Percentiles rank a stretch among this genome's conserved stretches.
Evolutionary conservation across 2,888 invertebrate species (phyloP).

Genomic region (Nematopogon swammerdamellus): DNA sequence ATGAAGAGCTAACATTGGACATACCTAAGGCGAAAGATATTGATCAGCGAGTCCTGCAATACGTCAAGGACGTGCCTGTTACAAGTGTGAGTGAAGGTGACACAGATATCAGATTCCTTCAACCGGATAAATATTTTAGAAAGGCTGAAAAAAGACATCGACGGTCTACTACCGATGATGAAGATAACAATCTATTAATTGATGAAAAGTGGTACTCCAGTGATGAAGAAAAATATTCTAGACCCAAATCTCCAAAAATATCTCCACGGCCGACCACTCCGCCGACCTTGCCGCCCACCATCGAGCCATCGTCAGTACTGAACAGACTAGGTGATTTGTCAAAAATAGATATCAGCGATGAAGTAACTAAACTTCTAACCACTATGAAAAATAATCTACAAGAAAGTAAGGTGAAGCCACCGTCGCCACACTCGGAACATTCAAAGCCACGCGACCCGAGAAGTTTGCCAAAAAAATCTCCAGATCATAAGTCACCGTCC

Average conservation of each 20-base stretch:
- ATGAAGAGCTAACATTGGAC: constrained; percentile 8
- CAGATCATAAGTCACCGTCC: constrained; percentile 22
- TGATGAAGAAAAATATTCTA: constrained; percentile 64
- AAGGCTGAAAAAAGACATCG: constrained; percentile 42
- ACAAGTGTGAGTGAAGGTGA: constrained; percentile 27
- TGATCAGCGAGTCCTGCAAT: constrained; percentile 47
- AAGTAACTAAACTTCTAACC: constrained; percentile 66
- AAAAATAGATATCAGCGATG: constrained; percentile 70
- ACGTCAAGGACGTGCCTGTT: constrained; percentile 24
- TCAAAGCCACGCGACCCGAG: constrained; percentile 36
- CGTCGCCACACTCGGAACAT: constrained; percentile 21
- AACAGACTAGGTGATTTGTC: constrained; percentile 68
- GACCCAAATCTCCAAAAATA: constrained; percentile 33
- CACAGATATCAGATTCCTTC: constrained; percentile 45
- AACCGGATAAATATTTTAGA: constrained; percentile 45
- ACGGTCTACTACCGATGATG: constrained; percentile 53
- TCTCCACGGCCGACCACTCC: constrained; percentile 29
- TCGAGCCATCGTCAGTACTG: constrained; percentile 50
- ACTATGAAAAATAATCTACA: constrained; percentile 55
- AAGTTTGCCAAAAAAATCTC: constrained; percentile 27
- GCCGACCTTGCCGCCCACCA: constrained; percentile 46
- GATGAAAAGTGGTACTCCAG: constrained; percentile 78
- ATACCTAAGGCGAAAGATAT: constrained; percentile 37
- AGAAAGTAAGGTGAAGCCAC: constrained; percentile 25
- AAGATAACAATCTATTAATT: constrained; percentile 55